Conservation (phyloP, 2,888 invertebrate species). For the Drosophila nr. fundita region DNA sequence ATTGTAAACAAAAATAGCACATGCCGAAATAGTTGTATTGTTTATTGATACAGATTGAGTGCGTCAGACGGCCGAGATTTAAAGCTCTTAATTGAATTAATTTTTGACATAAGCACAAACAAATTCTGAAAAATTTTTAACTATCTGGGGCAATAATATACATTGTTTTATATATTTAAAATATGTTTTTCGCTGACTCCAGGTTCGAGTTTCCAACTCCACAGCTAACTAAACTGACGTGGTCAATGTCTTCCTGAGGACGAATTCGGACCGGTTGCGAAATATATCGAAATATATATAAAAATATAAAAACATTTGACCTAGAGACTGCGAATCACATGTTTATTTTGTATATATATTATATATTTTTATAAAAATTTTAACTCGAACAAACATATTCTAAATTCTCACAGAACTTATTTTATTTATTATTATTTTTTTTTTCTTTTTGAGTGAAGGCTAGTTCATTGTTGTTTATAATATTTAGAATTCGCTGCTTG, state of each 20-base stretch:
- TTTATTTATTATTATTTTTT: no score
- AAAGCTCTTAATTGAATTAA: neutral
- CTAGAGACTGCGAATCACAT: neutral
- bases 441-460: no score
- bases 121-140: neutral
- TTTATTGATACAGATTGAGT: slow-evolving; percentile 4
- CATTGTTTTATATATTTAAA: neutral
- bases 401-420: neutral
- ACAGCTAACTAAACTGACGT: neutral
- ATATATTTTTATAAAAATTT: neutral
- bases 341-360: neutral
- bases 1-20: neutral
- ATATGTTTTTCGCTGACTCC: neutral
- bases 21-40: neutral
- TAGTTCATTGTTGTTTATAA: neutral
- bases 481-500: neutral
- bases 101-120: neutral
- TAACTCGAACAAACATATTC: neutral
- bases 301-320: neutral
- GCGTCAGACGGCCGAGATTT: neutral
- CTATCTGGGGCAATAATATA: neutral
- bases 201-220: neutral
- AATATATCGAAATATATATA: neutral
- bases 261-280: neutral
- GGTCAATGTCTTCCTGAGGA: neutral